These are phyloP conservation scores for Cladopsammia gracilis DNA, from an alignment of 64 coral and sea anemone genomes.

Conservation along the genomic window DNA sequence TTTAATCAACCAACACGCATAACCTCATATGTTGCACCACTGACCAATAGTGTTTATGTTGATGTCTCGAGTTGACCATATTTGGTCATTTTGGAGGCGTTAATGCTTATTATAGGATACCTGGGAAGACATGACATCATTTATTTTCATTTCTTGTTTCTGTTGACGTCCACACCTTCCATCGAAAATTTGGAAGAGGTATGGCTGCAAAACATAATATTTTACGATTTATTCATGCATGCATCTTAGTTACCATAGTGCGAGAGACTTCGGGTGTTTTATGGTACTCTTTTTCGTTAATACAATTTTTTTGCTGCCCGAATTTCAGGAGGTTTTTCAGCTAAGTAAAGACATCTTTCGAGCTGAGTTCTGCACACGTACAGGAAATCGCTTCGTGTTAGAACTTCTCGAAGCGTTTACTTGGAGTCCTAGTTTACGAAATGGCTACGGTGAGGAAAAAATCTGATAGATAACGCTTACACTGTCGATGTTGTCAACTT, in stretches of 20 bases:
- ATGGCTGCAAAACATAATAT: conserved; percentile 36
- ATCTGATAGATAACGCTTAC: not conserved
- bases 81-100: conserved; percentile 68
- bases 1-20: conserved; percentile 2
- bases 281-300: not conserved
- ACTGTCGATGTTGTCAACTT: not conserved
- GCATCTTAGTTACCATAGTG: conserved; percentile 19
- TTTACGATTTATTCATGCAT: conserved; percentile 56
- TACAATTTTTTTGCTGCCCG: not conserved
- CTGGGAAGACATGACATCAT: conserved; percentile 80
- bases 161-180: conserved; percentile 84
- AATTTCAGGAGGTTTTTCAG: not conserved
- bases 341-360: not conserved
- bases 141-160: conserved; percentile 83
- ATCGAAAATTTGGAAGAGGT: conserved; percentile 62
- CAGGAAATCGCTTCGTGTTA: not conserved
- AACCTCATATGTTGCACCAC: not conserved
- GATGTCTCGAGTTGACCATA: conserved; percentile 28
- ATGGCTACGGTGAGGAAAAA: conserved; percentile 21
- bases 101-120: conserved; percentile 80
- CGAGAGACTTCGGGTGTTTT: not conserved
- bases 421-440: not conserved
- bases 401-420: conserved; percentile 17
- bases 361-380: not conserved
- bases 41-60: not conserved